Base-by-base conservation (phyloP, 2,113 vertebrate species). In the Caracal caracal region DNA sequence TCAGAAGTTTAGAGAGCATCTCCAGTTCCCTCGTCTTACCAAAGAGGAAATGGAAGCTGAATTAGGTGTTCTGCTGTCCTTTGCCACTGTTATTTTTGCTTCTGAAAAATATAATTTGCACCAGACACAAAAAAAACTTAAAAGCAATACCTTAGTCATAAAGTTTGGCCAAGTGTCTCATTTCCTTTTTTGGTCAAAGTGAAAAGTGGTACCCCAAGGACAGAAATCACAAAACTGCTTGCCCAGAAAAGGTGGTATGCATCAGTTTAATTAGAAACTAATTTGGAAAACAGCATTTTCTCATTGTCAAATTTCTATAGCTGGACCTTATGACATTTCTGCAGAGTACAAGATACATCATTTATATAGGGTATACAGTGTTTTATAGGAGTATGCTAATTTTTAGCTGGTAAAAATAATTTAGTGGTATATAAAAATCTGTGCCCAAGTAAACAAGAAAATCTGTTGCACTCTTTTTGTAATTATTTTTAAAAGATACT, bases 201-300 rank as follows among this genome's bases (percentile, higher is more conserved):
- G 73, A 85, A 86, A 95, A 59, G 6, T 87, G n/a, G 88, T 70
- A 89, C 30, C 28, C 35, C 2, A 1, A 95, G 49, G 73, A 92
- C 1, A 90, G 70, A 97, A 95, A 84, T 93, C 59, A 95, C 61
- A 90, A 97, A 96, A 96, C 90, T n/a, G 16, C 66, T 90, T 66
- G 86, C 17, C 71, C 17, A 94, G 76, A 88, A 95, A 82, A 93
- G 51, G 33, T 80, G 35, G 51, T 90, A 79, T 81, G 65, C 51
- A 87, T 93, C 30, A 95, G 16, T 96, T 91, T 81, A 93, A 73
- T 89, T 40, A 79, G 33, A 89, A 96, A 96, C 37, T 63, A 81
- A 71, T 63, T 5, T 71, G 20, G n/a, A 89, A 26, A 94, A 94
- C 53, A 83, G 0, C 81, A 95, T 89, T 93, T 85, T 88, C 89